Evolutionary conservation across 2,113 vertebrate species (phyloP).

Genomic region (Desmodus rotundus): DNA sequence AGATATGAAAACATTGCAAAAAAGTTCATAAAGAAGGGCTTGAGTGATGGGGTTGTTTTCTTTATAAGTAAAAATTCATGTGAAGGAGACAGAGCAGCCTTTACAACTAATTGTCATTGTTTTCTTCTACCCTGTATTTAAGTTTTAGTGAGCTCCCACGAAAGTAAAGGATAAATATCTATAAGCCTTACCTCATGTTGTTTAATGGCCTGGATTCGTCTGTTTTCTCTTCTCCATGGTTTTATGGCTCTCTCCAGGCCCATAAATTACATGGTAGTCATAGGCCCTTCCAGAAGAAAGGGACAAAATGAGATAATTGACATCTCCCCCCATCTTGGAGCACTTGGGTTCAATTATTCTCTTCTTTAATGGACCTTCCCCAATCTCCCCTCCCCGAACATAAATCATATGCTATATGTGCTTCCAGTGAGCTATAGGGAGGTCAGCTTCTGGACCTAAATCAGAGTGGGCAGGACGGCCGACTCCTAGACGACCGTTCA

Average conservation of each 20-base stretch:
- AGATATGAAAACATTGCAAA: background rate
- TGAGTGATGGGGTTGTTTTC: background rate
- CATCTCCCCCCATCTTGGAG: slow-evolving; percentile 6
- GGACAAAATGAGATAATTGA: slow-evolving; percentile 46
- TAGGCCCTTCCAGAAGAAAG: slow-evolving; percentile 61
- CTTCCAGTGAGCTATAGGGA: background rate
- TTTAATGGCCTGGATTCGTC: slow-evolving; percentile 45
- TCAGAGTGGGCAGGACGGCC: background rate
- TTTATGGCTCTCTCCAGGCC: slow-evolving; percentile 61
- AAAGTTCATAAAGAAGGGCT: background rate
- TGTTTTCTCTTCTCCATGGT: slow-evolving; percentile 52
- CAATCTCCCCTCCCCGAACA: background rate
- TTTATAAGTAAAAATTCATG: background rate
- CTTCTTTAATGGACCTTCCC: slow-evolving; percentile 51
- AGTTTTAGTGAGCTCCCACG: background rate
- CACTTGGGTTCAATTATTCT: slow-evolving; percentile 66
- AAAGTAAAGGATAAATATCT: slow-evolving; percentile 25
- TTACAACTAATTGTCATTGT: background rate
- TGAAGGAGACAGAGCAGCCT: background rate
- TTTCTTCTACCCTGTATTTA: background rate
- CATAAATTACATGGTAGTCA: slow-evolving; percentile 57
- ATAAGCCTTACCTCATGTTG: slow-evolving; percentile 3
- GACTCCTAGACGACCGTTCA: background rate
- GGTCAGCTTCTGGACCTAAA: slow-evolving; percentile 2
- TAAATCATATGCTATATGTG: slow-evolving; percentile 47